These are phyloP conservation scores for Ennomos quercinarius DNA, from an alignment of 2,888 invertebrate species.

Conservation along the genomic window DNA sequence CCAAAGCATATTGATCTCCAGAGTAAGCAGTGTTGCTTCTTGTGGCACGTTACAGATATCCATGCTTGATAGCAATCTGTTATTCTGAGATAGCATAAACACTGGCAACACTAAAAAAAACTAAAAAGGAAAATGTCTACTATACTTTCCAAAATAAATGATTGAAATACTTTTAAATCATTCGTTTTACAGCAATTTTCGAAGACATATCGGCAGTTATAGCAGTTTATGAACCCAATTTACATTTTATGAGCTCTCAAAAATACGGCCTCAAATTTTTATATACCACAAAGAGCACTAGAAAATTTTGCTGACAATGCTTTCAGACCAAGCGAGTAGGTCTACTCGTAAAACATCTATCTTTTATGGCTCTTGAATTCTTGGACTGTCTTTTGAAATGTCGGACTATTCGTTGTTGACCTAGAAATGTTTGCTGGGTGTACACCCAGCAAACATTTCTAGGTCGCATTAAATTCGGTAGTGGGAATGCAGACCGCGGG, in stretches of 20 bases:
- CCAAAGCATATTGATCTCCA: no score
- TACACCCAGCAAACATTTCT: no score
- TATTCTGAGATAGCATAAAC: no score
- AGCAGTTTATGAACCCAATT: conserved; percentile 19
- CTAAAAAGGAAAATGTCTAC: no score
- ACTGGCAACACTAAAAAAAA: no score
- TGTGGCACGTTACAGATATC: no score
- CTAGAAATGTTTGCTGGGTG: conserved; percentile 21
- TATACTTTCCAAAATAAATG: no score
- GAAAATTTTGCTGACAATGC: conserved; percentile 7
- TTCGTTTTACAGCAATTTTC: conserved; percentile 5
- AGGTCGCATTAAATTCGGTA: conserved; percentile 14
- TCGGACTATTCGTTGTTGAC: conserved; percentile 30
- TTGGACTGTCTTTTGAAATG: conserved; percentile 6
- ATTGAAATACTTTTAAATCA: no score
- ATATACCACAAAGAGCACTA: conserved; percentile 12
- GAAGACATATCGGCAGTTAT: conserved; percentile 17
- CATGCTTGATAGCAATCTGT: no score
- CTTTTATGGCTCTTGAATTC: conserved; percentile 17
- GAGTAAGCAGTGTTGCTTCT: no score
- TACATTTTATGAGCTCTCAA: conserved; percentile 22
- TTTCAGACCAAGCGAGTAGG: conserved; percentile 7
- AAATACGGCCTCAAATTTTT: conserved; percentile 11
- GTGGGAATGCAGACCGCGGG: background rate
- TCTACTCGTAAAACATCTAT: conserved; percentile 10